Evolutionary conservation across 1,140 invertebrate species (phyloP), one percentile per base, ranked within the genome.

Genomic region (Drosophila navojoa): DNA sequence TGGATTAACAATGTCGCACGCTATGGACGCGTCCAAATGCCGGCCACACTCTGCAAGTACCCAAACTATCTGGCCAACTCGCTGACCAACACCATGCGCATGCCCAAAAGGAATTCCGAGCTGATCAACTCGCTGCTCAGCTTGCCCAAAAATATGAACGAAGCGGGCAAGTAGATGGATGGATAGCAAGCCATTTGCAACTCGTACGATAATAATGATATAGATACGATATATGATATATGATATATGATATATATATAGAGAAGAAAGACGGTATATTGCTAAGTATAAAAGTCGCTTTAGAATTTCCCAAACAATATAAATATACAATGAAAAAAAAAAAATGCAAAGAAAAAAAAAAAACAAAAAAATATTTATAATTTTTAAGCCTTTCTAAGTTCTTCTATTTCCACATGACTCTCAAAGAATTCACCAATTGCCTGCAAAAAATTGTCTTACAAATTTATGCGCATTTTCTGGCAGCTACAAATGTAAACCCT

Each of bases 111-210:
- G 6, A 96, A 96, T 79, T 95, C 95, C 0, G 95, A 96, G 77
- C 91, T 96, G 5, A 96, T 96, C 62, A 96, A 96, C 78, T 95
- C 95, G 1, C 91, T 96, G 1, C 89, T 96, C 1, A 94, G 95
- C 27, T 82, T 96, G 29, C 95, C 95, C 11, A 95, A 95, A 76
- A 95, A 94, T 64, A 94, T 96, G 93, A 94, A 95, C 70, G 95
- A 95, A 68, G 95, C 95, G 15, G 95, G 95, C 58, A 93, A 93
- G 81, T 93, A 90, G 90, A n/a, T 13, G n/a, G n/a, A 6, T 45
- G 42, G 0, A n/a, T 0, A 44, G 42, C 5, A 1, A 15, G 7
- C n/a, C 5, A 45, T 9, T 9, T 2, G 9, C 42, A 45, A 45
- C 42, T 45, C n/a, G 42, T 9, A 16, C 2, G n/a, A 45, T 16